A percentile compares a stretch with the other conserved stretches of the same genome.
phyloP scores from a whole-genome alignment of 2,888 invertebrate genomes.

The Torymus auratus region DNA sequence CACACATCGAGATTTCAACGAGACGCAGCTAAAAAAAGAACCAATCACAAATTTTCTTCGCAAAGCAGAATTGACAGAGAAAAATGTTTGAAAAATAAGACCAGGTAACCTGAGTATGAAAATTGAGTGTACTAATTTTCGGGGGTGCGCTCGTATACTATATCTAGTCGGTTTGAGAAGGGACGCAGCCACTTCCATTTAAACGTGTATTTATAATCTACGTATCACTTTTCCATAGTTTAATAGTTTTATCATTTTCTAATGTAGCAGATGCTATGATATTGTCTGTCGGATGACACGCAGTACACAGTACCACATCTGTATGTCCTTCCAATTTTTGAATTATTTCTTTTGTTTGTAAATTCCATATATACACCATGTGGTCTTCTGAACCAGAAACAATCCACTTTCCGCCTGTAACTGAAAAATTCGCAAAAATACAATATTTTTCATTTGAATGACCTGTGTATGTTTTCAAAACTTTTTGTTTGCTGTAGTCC shows the following conservation, averaged over 20 bases:
- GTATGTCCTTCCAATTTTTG: conserved; percentile 98
- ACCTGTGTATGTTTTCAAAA: conserved; percentile 97
- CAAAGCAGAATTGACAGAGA: too few species aligned
- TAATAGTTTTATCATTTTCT: conserved; percentile 99
- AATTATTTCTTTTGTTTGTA: conserved; percentile 99
- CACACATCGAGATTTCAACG: too few species aligned
- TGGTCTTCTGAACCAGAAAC: conserved; percentile 99
- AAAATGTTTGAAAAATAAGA: too few species aligned
- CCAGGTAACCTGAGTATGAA: too few species aligned
- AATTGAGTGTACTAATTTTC: too few species aligned
- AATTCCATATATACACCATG: conserved; percentile 99
- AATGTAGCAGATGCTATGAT: conserved; percentile 99
- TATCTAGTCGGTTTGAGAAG: too few species aligned
- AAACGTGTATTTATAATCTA: conserved; percentile 76
- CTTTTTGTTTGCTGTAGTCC: conserved; percentile 99
- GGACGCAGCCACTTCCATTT: too few species aligned
- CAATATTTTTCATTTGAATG: conserved; percentile 99
- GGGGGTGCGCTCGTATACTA: too few species aligned
- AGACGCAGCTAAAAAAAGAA: too few species aligned
- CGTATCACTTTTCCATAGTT: conserved; percentile 98
- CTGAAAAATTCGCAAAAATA: conserved; percentile 99
- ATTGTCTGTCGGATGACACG: conserved; percentile 99
- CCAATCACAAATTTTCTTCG: too few species aligned
- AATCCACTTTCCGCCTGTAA: conserved; percentile 99
- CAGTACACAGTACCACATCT: conserved; percentile 96